Percentiles rank a stretch among this genome's conserved stretches.
Evolutionary conservation across 2,888 invertebrate species (phyloP).

Genomic region (Amphipyra tragopoginis): DNA sequence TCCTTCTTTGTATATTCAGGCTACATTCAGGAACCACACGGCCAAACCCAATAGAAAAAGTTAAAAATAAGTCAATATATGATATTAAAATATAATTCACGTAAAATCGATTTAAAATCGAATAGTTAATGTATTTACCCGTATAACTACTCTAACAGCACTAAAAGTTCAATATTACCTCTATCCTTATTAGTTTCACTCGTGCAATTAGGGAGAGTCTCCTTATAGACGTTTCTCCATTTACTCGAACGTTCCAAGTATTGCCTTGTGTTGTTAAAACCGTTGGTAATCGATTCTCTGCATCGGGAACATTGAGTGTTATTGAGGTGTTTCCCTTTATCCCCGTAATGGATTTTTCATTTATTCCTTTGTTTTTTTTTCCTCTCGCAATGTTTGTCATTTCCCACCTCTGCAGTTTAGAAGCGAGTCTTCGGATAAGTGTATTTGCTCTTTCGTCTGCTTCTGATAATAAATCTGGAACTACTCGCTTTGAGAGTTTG

Average conservation of each 20-base stretch:
- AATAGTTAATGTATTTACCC: neutral
- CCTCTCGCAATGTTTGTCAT: slow-evolving; percentile 47
- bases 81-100: too few relatives aligned
- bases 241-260: slow-evolving; percentile 57
- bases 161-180: slow-evolving; percentile 51
- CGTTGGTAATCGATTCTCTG: slow-evolving; percentile 65
- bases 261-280: slow-evolving; percentile 62
- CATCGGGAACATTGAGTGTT: slow-evolving; percentile 60
- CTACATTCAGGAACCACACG: too few relatives aligned
- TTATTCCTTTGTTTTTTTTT: slow-evolving; percentile 61
- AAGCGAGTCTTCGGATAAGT: slow-evolving; percentile 29
- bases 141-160: slow-evolving; percentile 9
- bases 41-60: too few relatives aligned
- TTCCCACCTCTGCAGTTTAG: slow-evolving; percentile 43
- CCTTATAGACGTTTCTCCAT: slow-evolving; percentile 57
- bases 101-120: too few relatives aligned
- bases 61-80: too few relatives aligned
- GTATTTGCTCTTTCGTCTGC: slow-evolving; percentile 42
- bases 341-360: slow-evolving; percentile 68
- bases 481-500: slow-evolving; percentile 9
- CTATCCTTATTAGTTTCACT: slow-evolving; percentile 59
- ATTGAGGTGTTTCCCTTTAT: slow-evolving; percentile 68
- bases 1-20: too few relatives aligned
- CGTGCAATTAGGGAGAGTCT: slow-evolving; percentile 50
- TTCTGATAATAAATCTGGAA: slow-evolving; percentile 36